Percentiles rank a stretch among this genome's conserved stretches.
Conservation (phyloP, 2,797 vertebrate species). For the Lindbergichthys nudifrons region DNA sequence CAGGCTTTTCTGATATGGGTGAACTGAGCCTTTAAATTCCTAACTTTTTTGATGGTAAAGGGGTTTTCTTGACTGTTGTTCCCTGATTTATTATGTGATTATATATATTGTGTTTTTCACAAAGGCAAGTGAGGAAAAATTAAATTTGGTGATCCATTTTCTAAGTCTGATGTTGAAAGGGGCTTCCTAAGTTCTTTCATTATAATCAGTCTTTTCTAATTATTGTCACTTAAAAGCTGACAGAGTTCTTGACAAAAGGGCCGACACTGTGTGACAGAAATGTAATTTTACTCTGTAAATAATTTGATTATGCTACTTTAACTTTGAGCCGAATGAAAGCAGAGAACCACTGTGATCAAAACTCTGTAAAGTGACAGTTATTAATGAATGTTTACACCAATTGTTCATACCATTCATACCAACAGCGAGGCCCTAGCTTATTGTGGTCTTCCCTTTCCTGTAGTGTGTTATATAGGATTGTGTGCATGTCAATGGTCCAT, state of each 20-base stretch:
- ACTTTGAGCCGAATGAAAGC: not conserved
- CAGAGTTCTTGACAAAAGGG: conserved; percentile 37
- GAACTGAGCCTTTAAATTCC: conserved; percentile 19
- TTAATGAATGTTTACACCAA: conserved; percentile 31
- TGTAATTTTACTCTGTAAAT: conserved; percentile 36
- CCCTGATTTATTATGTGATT: conserved; percentile 1
- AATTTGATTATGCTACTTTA: conserved; percentile 10
- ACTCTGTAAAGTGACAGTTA: not conserved
- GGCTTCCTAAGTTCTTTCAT: not conserved
- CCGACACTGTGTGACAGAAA: conserved; percentile 14
- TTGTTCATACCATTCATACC: not conserved
- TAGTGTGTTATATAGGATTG: too few species aligned
- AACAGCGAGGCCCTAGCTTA: too few species aligned
- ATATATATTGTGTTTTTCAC: not conserved
- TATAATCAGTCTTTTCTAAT: not conserved
- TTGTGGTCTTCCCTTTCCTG: too few species aligned
- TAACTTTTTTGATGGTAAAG: not conserved
- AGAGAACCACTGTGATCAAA: not conserved
- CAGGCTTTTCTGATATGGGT: not conserved
- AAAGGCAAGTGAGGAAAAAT: too few species aligned
- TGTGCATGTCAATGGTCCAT: too few species aligned
- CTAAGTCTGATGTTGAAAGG: too few species aligned
- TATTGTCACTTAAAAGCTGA: conserved; percentile 15
- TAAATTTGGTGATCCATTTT: too few species aligned
- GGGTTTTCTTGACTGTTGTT: not conserved